These are phyloP conservation scores for Choristoneura fumiferana DNA, from an alignment of 1,140 invertebrate species.

Conservation along the genomic window DNA sequence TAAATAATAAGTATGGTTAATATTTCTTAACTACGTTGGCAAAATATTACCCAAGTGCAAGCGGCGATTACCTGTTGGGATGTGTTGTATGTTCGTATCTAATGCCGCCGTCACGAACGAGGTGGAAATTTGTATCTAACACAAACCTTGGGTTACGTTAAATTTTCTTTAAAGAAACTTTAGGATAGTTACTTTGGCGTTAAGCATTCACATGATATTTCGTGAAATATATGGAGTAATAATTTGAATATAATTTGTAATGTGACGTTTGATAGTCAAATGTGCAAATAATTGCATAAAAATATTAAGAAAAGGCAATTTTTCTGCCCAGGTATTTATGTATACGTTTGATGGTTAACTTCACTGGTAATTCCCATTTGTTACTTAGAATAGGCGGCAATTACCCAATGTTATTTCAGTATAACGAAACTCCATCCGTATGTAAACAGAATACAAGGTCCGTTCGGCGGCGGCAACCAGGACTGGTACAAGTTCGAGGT, in stretches of 20 bases:
- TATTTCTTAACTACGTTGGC: slow-evolving; percentile 1
- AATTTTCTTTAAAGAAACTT: too few relatives aligned
- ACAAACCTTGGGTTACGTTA: too few relatives aligned
- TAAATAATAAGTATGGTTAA: slow-evolving; percentile 1
- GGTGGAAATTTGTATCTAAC: too few relatives aligned
- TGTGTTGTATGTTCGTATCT: not conserved
- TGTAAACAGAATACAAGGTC: slow-evolving; percentile 97
- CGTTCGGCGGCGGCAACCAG: slow-evolving; percentile 99
- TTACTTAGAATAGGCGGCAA: too few relatives aligned
- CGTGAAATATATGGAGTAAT: not conserved
- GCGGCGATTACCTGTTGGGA: not conserved
- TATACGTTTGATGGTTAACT: too few relatives aligned
- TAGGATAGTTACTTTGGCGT: too few relatives aligned
- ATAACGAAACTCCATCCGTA: too few relatives aligned
- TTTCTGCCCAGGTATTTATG: too few relatives aligned
- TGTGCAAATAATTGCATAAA: not conserved
- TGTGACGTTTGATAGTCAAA: not conserved
- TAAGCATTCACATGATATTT: not conserved
- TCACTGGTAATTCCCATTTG: too few relatives aligned
- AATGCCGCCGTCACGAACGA: slow-evolving; percentile 11
- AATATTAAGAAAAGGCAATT: too few relatives aligned
- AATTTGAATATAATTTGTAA: slow-evolving; percentile 17
- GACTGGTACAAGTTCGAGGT: slow-evolving; percentile 99
- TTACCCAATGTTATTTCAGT: slow-evolving; percentile 68
- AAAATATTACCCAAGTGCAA: slow-evolving; percentile 8